A percentile compares a stretch with the other conserved stretches of the same genome.
Evolutionary conservation across 2,888 invertebrate species (phyloP).

Genomic region (Agapostemon virescens): DNA sequence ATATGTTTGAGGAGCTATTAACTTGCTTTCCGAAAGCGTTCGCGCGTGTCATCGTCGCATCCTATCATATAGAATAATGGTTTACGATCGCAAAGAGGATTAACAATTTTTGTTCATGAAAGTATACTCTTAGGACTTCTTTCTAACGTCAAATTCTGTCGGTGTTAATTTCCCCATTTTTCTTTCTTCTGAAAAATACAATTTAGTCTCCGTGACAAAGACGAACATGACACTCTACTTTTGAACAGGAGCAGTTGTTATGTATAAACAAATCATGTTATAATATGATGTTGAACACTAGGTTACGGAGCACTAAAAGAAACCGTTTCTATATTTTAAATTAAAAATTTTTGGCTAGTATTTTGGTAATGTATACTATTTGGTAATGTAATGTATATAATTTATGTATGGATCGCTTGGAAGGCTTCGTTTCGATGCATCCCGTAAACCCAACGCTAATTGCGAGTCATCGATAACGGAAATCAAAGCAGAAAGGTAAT

Average conservation of each 20-base stretch:
- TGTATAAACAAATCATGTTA: too few relatives aligned
- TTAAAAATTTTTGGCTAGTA: too few relatives aligned
- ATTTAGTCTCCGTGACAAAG: not conserved
- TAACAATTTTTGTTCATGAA: not conserved
- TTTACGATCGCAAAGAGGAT: not conserved
- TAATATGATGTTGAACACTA: too few relatives aligned
- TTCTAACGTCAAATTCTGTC: not conserved
- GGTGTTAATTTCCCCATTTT: not conserved
- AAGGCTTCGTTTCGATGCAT: too few relatives aligned
- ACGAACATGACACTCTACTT: constrained; percentile 1
- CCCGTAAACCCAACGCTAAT: too few relatives aligned
- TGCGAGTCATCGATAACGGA: not conserved
- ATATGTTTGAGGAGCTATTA: not conserved
- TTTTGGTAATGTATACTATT: too few relatives aligned
- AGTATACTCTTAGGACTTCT: not conserved
- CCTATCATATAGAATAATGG: not conserved
- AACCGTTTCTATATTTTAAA: too few relatives aligned
- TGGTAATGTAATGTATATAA: too few relatives aligned
- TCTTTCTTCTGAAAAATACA: not conserved
- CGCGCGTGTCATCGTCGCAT: not conserved
- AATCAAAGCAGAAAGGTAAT: not conserved
- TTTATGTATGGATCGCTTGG: too few relatives aligned
- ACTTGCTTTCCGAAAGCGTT: not conserved
- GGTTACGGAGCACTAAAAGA: too few relatives aligned
- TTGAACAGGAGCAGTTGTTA: not conserved